Percentiles rank a stretch among this genome's conserved stretches.
Conservation (phyloP, 2,888 invertebrate species). For the Blomia tropicalis region DNA sequence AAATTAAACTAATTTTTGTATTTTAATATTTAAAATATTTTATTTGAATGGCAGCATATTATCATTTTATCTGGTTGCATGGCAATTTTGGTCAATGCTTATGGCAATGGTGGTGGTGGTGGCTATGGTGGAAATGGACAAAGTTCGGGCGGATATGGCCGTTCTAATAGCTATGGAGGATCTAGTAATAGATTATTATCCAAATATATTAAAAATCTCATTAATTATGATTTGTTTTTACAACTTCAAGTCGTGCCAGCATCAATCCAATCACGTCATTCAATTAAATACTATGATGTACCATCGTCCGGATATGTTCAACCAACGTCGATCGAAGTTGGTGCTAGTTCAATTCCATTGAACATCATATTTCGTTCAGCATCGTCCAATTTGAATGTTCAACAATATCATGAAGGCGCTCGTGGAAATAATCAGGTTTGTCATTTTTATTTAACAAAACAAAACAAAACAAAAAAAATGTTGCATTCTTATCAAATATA, state of each 20-base stretch:
- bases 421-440: not conserved
- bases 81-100: too few species aligned
- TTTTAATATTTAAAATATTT: not conserved
- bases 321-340: conserved; percentile 8
- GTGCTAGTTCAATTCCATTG: too few species aligned
- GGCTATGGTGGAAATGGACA: not conserved
- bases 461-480: too few species aligned
- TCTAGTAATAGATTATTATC: too few species aligned
- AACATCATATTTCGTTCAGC: conserved; percentile 7
- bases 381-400: not conserved
- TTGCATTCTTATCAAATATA: too few species aligned
- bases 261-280: not conserved
- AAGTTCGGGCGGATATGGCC: not conserved
- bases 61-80: too few species aligned
- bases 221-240: too few species aligned
- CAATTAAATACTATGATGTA: not conserved
- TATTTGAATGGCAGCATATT: not conserved
- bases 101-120: not conserved
- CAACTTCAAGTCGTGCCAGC: too few species aligned
- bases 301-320: not conserved
- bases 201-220: too few species aligned
- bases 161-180: too few species aligned
- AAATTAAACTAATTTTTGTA: not conserved
- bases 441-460: not conserved
- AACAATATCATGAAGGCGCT: conserved; percentile 3